A percentile compares a stretch with the other conserved stretches of the same genome.
phyloP scores from a whole-genome alignment of 2,113 vertebrate genomes.

The Clarias magur region DNA sequence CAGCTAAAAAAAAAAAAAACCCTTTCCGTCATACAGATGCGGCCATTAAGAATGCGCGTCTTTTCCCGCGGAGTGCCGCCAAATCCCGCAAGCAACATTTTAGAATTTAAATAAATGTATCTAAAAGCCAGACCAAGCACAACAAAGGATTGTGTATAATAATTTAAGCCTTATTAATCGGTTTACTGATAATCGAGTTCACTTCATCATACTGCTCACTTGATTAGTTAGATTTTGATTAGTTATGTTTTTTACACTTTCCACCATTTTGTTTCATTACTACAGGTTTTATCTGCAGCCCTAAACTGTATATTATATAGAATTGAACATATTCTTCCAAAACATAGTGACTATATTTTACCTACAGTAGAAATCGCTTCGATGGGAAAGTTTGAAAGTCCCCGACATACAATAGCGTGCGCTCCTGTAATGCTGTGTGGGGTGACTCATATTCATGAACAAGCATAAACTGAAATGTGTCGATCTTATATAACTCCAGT shows the following conservation, averaged over 20 bases:
- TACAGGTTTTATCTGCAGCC: neutral
- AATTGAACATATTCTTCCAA: neutral
- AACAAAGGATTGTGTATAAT: too few relatives aligned
- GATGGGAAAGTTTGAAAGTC: neutral
- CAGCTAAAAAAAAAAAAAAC: too few relatives aligned
- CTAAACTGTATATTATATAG: neutral
- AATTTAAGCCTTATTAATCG: neutral
- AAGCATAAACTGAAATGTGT: constrained; percentile 3
- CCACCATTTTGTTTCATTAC: neutral
- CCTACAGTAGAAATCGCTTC: neutral
- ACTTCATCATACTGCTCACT: neutral
- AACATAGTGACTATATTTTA: neutral
- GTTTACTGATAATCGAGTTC: neutral
- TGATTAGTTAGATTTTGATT: neutral
- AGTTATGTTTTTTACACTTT: neutral
- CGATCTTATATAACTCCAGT: neutral
- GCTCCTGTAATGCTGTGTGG: neutral
- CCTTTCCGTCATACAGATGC: neutral
- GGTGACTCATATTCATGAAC: neutral
- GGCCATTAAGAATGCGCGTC: too few relatives aligned
- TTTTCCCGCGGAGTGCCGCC: too few relatives aligned
- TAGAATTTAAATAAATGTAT: too few relatives aligned
- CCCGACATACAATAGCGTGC: neutral
- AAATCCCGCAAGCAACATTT: too few relatives aligned
- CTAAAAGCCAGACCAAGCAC: too few relatives aligned